Evolutionary conservation across 2,888 invertebrate genomes (phyloP).

Genomic region (Philaethria dido): DNA sequence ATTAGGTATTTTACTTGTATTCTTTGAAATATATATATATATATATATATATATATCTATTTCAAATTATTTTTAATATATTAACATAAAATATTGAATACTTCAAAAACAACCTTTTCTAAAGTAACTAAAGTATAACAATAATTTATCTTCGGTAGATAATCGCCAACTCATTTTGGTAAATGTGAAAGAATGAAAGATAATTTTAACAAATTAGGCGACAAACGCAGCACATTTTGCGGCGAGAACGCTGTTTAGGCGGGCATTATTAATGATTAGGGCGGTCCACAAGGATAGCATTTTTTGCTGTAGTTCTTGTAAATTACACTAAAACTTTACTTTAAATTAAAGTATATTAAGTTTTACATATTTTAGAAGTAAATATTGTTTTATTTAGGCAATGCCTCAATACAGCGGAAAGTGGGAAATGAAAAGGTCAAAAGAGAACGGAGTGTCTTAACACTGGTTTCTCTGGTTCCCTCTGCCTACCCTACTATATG

Average conservation of each 20-base stretch:
- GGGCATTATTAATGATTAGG: constrained; percentile 59
- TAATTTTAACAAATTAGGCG: constrained; percentile 80
- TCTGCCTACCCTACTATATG: too few relatives aligned
- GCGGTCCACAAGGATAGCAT: constrained; percentile 54
- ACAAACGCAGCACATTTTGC: constrained; percentile 76
- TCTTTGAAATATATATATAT: too few relatives aligned
- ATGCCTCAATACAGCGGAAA: too few relatives aligned
- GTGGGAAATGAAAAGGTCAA: too few relatives aligned
- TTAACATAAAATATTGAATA: too few relatives aligned
- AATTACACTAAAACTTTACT: not conserved
- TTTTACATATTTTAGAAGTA: not conserved
- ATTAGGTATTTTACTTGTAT: too few relatives aligned
- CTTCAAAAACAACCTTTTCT: not conserved
- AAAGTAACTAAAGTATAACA: constrained; percentile 49
- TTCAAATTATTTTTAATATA: too few relatives aligned
- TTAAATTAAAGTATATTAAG: not conserved
- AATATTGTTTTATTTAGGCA: too few relatives aligned
- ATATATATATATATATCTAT: too few relatives aligned
- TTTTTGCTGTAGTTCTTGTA: constrained; percentile 34
- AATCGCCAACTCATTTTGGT: constrained; percentile 77
- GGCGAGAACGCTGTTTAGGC: constrained; percentile 53
- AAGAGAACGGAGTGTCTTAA: too few relatives aligned
- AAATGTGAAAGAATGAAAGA: constrained; percentile 53
- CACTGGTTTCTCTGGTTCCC: too few relatives aligned
- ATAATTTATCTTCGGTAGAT: constrained; percentile 70